Base-by-base conservation (phyloP, 2,888 invertebrate genomes). In the Cecidostiba fungosa region DNA sequence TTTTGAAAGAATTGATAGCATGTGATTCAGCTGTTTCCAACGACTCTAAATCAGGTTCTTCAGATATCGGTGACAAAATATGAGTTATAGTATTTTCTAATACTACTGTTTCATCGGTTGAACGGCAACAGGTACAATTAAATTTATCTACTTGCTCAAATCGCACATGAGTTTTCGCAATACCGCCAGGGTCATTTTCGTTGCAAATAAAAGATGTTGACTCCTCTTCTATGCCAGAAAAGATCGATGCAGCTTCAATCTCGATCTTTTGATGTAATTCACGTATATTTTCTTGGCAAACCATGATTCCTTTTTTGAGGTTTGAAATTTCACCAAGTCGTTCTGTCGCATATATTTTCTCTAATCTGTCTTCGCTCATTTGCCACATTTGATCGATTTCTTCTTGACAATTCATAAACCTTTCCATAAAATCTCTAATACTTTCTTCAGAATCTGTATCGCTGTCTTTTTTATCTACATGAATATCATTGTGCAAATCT, bases 371-470 rank as follows among this genome's bases (percentile, higher is more conserved):
- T 16, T 87, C 85, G 5, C 16, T 82, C 0, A 5, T 5, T 3
- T 82, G n/a, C 87, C 87, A 87, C 77, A 86, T 47, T 0, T 82
- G 26, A 26, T 80, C 66, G 14, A 86, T 77, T 70, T 85, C 76
- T 26, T 80, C 66, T 50, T 80, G 43, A 62, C 19, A 14, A 39
- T 79, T n/a, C 69, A 70, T 39, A n/a, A 62, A 83, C 54, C 32
- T 72, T 8, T 79, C 59, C 73, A 82, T 79, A n/a, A 78, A 78
- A 39, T 81, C 72, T 36, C 54, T 14, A 2, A 84, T 43, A 23
- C 85, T 87, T 12, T 74, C 77, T 32, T 86, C 79, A 0, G 82
- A 85, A 70, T 85, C 85, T 1, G 62, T 50, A 54, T 83, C 78
- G 10, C 16, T 26, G 19, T 73, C 79, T 43, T n/a, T 36, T 76